Percentiles rank a stretch among this genome's conserved stretches.
These are phyloP conservation scores for Epirrita christyi DNA, from an alignment of 2,888 invertebrate genomes.

Conservation along the genomic window DNA sequence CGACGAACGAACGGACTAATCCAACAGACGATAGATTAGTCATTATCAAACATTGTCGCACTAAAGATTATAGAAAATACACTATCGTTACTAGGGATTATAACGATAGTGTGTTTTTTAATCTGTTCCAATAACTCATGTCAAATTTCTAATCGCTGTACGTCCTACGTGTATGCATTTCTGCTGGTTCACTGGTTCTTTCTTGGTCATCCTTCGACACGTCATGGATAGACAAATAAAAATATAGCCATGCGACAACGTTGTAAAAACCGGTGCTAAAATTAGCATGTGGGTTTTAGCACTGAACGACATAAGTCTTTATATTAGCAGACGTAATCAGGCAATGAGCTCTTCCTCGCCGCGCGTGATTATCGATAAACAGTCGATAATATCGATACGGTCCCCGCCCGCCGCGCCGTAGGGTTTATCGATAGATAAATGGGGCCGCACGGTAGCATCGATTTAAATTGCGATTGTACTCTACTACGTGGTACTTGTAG, in stretches of 20 bases:
- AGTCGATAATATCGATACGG: conserved; percentile 36
- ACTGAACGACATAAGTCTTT: conserved; percentile 21
- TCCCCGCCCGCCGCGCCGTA: conserved; percentile 23
- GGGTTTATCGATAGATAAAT: conserved; percentile 45
- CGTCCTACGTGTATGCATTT: too few species aligned
- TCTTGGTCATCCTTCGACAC: too few species aligned
- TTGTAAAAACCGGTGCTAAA: too few species aligned
- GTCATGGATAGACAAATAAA: too few species aligned
- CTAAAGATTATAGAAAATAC: not conserved
- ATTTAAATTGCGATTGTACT: conserved; percentile 28
- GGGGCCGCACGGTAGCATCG: conserved; percentile 52
- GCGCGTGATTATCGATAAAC: conserved; percentile 37
- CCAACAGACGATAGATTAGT: not conserved
- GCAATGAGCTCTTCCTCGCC: conserved; percentile 28
- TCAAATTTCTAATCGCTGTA: too few species aligned
- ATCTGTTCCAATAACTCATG: too few species aligned
- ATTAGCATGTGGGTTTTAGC: not conserved
- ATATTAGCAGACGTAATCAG: conserved; percentile 27
- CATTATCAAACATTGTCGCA: not conserved
- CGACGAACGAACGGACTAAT: not conserved
- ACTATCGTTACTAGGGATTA: too few species aligned
- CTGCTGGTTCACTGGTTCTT: too few species aligned
- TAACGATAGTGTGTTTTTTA: too few species aligned
- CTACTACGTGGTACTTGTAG: conserved; percentile 17
- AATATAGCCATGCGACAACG: too few species aligned